These are phyloP conservation scores for Leptura quadrifasciata DNA, from an alignment of 2,888 invertebrate genomes.

Conservation along the genomic window DNA sequence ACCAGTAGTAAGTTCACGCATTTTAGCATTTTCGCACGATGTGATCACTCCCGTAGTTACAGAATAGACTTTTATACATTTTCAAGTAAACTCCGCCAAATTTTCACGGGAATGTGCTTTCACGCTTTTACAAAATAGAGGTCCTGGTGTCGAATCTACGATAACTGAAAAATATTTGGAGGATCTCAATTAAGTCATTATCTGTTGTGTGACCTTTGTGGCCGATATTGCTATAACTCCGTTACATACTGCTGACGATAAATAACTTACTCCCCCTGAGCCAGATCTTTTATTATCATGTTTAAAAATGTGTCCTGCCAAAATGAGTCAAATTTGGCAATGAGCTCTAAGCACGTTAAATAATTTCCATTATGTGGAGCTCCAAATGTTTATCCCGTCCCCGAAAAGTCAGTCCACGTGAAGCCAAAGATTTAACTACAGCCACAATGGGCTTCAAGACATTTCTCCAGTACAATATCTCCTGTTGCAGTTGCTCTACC, in stretches of 20 bases:
- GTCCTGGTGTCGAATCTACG: no score
- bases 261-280: not conserved
- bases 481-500: not conserved
- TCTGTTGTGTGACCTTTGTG: no score
- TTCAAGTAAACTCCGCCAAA: no score
- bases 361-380: not conserved
- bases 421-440: not conserved
- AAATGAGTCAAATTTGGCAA: not conserved
- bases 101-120: no score
- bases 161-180: no score
- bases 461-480: not conserved
- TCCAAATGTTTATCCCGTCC: not conserved
- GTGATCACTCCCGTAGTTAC: no score
- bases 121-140: no score
- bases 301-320: not conserved
- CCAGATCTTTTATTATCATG: not conserved
- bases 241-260: not conserved
- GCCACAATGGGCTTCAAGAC: not conserved
- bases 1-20: no score
- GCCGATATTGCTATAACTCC: no score
- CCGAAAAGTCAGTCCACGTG: not conserved
- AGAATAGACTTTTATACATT: no score
- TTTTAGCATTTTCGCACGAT: no score
- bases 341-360: not conserved
- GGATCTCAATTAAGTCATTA: no score